phyloP scores from a whole-genome alignment of 92 coral and sea anemone species.

The Diadumene lineata region DNA sequence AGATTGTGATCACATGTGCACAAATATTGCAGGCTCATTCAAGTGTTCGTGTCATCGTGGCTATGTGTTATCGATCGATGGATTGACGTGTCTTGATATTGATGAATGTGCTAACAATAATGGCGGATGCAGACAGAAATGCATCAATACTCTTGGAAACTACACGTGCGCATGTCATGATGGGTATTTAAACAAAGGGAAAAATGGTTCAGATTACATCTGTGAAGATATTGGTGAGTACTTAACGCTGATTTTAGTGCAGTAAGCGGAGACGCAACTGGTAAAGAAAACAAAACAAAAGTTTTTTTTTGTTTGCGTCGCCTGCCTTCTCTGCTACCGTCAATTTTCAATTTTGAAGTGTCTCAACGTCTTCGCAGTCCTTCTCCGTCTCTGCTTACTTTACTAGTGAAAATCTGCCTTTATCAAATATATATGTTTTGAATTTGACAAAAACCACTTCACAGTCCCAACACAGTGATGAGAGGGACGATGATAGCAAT shows the following conservation, averaged over 20 bases:
- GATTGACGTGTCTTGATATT: constrained; percentile 73
- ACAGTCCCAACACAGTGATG: too few species aligned
- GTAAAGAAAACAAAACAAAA: too few species aligned
- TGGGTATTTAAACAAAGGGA: constrained; percentile 72
- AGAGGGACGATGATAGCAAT: too few species aligned
- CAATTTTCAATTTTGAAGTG: too few species aligned
- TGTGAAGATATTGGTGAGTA: constrained; percentile 89
- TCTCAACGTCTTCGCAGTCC: too few species aligned
- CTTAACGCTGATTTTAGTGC: not conserved
- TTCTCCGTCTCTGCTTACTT: too few species aligned
- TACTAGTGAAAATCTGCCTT: too few species aligned
- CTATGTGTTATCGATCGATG: constrained; percentile 60
- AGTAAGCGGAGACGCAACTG: too few species aligned
- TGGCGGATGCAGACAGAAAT: constrained; percentile 84
- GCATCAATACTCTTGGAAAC: constrained; percentile 73
- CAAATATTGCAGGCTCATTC: constrained; percentile 86
- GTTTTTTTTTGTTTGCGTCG: too few species aligned
- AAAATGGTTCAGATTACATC: constrained; percentile 74
- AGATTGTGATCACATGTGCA: constrained; percentile 88
- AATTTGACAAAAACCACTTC: too few species aligned
- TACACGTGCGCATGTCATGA: constrained; percentile 79
- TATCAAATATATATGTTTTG: too few species aligned
- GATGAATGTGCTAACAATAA: constrained; percentile 77
- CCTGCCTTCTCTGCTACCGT: not conserved
- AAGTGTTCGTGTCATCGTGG: constrained; percentile 89